phyloP scores from a whole-genome alignment of 2,113 vertebrate species.

The Puffinus mauretanicus region DNA sequence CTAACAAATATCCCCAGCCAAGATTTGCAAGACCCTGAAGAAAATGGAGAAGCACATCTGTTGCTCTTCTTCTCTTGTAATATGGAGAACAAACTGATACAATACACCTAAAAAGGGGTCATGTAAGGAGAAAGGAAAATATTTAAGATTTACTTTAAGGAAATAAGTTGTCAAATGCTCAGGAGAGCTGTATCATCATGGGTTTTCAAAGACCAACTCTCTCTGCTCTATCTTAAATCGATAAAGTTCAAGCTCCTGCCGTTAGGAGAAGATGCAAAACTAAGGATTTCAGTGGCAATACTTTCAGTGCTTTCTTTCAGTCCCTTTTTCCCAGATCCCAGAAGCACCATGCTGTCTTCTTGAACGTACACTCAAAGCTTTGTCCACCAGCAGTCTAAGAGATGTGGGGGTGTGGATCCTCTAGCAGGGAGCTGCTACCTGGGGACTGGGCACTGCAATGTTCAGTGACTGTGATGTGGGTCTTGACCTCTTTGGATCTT shows the following conservation, averaged over 20 bases:
- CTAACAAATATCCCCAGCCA: background rate
- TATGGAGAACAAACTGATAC: background rate
- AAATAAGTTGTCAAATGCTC: background rate
- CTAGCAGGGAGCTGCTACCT: background rate
- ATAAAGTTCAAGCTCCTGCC: background rate
- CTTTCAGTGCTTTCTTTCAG: background rate
- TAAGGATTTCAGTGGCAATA: background rate
- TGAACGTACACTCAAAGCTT: background rate
- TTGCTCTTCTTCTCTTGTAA: background rate
- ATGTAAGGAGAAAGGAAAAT: background rate
- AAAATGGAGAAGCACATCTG: background rate
- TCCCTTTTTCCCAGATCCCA: background rate
- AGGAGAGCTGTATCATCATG: background rate
- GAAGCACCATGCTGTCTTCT: background rate
- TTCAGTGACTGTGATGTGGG: background rate
- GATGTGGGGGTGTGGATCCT: background rate
- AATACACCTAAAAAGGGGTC: background rate
- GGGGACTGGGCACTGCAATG: background rate
- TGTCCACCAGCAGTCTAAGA: background rate
- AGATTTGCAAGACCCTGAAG: background rate
- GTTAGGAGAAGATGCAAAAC: background rate
- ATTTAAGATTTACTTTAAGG: background rate
- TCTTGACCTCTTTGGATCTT: background rate
- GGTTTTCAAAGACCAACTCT: background rate
- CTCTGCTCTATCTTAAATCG: background rate